A percentile compares a stretch with the other conserved stretches of the same genome.
These are phyloP conservation scores for Drosophila neonasuta DNA, from an alignment of 2,888 invertebrate species.

Conservation along the genomic window DNA sequence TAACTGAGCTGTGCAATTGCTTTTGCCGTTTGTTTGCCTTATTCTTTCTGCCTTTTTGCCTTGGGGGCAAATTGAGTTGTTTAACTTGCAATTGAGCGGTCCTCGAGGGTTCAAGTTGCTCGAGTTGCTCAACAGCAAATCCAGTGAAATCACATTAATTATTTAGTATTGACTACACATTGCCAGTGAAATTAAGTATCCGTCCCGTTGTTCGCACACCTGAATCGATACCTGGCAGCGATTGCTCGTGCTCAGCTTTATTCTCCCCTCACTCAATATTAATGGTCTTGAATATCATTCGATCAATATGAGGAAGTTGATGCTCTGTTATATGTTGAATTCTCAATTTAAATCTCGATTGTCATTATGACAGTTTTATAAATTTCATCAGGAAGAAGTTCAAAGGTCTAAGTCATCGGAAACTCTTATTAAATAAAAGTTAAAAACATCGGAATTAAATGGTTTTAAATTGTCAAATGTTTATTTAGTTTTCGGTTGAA, in stretches of 20 bases:
- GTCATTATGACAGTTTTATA: not conserved
- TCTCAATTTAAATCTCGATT: not conserved
- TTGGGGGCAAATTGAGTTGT: constrained; percentile 66
- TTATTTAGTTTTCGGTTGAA: too few relatives aligned
- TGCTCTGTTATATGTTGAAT: not conserved
- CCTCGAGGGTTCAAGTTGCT: constrained; percentile 21
- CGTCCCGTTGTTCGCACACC: constrained; percentile 4
- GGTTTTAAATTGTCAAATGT: too few relatives aligned
- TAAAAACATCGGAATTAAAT: too few relatives aligned
- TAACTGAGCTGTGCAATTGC: constrained; percentile 48
- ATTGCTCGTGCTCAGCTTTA: not conserved
- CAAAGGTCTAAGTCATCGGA: too few relatives aligned
- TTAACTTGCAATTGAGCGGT: constrained; percentile 63
- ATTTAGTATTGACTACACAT: constrained; percentile 47
- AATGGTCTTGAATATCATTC: not conserved
- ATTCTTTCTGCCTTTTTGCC: constrained; percentile 21
- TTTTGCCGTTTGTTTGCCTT: constrained; percentile 40
- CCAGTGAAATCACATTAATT: constrained; percentile 47
- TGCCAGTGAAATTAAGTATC: constrained; percentile 30
- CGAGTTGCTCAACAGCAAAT: constrained; percentile 15
- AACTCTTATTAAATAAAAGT: too few relatives aligned
- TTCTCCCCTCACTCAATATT: not conserved
- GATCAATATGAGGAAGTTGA: constrained; percentile 8
- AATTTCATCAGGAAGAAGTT: not conserved
- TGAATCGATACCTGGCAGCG: constrained; percentile 6